Conservation (phyloP, 2,113 vertebrate species). For the Sphyrna mokarran region DNA sequence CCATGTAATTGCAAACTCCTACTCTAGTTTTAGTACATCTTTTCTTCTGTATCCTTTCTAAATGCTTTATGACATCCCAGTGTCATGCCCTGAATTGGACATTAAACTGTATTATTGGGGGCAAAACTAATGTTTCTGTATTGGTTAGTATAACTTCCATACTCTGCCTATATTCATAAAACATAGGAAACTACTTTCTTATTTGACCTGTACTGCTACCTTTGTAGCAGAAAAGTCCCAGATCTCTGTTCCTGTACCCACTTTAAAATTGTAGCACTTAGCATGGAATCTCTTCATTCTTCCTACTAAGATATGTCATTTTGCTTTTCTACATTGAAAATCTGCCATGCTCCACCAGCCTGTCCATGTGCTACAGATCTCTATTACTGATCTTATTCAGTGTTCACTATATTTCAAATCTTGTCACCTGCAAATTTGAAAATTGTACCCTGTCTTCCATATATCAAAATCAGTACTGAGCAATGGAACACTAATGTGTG, state of each 20-base stretch:
- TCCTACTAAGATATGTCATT: too few species aligned
- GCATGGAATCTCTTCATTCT: background rate
- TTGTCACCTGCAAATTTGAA: background rate
- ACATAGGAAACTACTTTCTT: background rate
- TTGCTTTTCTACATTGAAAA: background rate
- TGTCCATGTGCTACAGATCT: background rate
- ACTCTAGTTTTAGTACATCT: too few species aligned
- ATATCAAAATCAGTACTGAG: background rate
- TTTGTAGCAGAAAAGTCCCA: background rate
- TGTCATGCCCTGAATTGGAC: too few species aligned
- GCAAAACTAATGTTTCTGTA: background rate
- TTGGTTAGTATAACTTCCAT: background rate
- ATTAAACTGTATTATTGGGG: too few species aligned
- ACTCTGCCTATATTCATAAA: background rate
- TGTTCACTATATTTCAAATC: background rate
- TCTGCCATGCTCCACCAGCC: background rate
- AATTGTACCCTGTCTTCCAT: background rate
- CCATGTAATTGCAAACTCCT: too few species aligned
- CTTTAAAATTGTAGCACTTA: background rate
- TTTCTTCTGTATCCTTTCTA: too few species aligned
- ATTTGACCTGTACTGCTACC: background rate
- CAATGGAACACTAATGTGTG: background rate
- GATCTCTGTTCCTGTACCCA: background rate
- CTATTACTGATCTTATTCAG: background rate
- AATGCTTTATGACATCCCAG: too few species aligned